phyloP scores from a whole-genome alignment of 2,888 invertebrate species.

The Oscheius sp. region DNA sequence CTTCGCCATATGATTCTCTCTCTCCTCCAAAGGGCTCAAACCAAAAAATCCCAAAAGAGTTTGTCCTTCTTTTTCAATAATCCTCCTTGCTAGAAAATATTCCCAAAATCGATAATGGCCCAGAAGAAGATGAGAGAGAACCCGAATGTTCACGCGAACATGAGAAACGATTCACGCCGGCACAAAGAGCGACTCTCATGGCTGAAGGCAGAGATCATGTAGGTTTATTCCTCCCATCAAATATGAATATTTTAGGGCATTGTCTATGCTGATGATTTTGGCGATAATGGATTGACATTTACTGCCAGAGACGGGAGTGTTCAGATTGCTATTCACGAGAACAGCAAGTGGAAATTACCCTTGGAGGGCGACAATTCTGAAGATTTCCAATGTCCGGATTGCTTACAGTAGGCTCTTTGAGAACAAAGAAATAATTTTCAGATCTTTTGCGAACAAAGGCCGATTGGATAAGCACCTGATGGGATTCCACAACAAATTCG shows the following conservation, averaged over 20 bases:
- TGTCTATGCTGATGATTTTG: constrained; percentile 59
- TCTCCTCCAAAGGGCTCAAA: constrained; percentile 40
- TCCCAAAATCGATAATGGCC: no score
- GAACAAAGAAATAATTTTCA: constrained; percentile 30
- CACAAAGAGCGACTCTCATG: no score
- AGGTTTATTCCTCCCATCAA: neutral
- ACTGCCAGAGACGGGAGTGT: constrained; percentile 27
- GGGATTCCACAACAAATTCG: constrained; percentile 59
- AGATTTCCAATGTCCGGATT: constrained; percentile 47
- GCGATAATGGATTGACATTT: constrained; percentile 38
- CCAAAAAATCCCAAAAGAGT: no score
- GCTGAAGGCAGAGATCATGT: neutral
- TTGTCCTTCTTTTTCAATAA: no score
- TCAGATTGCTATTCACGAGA: constrained; percentile 3
- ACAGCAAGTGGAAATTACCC: constrained; percentile 37
- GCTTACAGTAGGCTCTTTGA: constrained; percentile 42
- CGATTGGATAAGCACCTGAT: constrained; percentile 64
- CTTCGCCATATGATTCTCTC: constrained; percentile 51
- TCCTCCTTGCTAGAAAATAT: no score
- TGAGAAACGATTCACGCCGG: no score
- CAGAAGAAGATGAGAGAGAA: no score
- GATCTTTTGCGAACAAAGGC: constrained; percentile 57
- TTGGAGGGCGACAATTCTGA: neutral
- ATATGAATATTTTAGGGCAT: constrained; percentile 30
- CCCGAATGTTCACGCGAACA: no score